A percentile compares a stretch with the other conserved stretches of the same genome.
Conservation (phyloP, 2,113 vertebrate species). For the Nibea albiflora region DNA sequence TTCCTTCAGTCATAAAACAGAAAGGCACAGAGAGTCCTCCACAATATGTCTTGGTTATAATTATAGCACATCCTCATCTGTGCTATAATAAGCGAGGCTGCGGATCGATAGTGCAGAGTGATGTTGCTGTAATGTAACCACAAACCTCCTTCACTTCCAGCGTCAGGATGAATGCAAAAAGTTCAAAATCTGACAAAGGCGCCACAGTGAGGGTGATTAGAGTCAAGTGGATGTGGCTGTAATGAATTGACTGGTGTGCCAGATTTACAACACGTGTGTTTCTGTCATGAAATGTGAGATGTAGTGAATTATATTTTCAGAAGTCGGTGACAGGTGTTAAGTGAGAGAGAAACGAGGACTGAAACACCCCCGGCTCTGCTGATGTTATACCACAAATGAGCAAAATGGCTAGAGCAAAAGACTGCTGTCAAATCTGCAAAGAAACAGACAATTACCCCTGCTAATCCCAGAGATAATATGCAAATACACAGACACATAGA, state of each 20-base stretch:
- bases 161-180: slow-evolving; percentile 26
- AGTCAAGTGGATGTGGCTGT: slow-evolving; percentile 46
- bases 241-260: slow-evolving; percentile 17
- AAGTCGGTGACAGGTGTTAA: slow-evolving; percentile 29
- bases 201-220: slow-evolving; percentile 25
- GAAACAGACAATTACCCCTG: slow-evolving; percentile 45
- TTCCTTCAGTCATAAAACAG: slow-evolving; percentile 8
- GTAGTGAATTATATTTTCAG: slow-evolving; percentile 46
- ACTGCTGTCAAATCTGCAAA: slow-evolving; percentile 27
- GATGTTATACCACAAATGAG: slow-evolving; percentile 2
- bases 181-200: slow-evolving; percentile 29
- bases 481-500: slow-evolving; percentile 41
- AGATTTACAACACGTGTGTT: slow-evolving; percentile 44
- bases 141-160: slow-evolving; percentile 31
- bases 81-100: slow-evolving; percentile 51
- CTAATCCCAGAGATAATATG: slow-evolving; percentile 48
- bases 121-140: slow-evolving; percentile 51
- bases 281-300: slow-evolving; percentile 33
- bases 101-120: slow-evolving; percentile 59
- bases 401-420: slow-evolving; percentile 45
- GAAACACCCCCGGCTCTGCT: slow-evolving; percentile 16
- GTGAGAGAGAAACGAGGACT: slow-evolving; percentile 8
- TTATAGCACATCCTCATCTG: slow-evolving; percentile 38
- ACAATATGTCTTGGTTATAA: slow-evolving; percentile 37
- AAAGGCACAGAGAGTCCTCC: slow-evolving; percentile 27